Conservation (phyloP, 2,888 invertebrate species). For the Apotomis capreana region DNA sequence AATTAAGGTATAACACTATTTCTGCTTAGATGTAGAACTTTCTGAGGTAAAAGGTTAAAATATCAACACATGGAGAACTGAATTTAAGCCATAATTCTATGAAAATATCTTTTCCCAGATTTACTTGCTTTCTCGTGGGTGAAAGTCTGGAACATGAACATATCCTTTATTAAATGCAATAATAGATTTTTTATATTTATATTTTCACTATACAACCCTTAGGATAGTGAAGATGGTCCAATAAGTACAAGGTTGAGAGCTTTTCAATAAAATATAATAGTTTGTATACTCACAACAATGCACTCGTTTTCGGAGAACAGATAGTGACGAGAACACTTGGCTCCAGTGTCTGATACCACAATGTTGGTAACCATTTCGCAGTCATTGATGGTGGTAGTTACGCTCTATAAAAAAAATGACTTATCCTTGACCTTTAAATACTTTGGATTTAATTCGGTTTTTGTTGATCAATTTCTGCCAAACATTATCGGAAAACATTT, state of each 20-base stretch:
- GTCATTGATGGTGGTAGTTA: conserved; percentile 79
- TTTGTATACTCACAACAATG: conserved; percentile 63
- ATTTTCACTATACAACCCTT: too few species aligned
- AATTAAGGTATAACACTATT: too few species aligned
- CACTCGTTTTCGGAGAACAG: conserved; percentile 72
- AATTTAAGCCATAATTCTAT: conserved; percentile 59
- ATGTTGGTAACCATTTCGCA: conserved; percentile 73
- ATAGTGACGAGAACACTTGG: conserved; percentile 69
- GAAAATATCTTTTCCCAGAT: conserved; percentile 81
- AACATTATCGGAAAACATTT: too few species aligned
- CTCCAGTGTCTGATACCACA: conserved; percentile 64
- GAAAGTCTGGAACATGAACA: conserved; percentile 74
- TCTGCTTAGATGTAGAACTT: too few species aligned
- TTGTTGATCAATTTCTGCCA: too few species aligned
- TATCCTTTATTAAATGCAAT: conserved; percentile 43
- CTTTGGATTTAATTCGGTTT: too few species aligned
- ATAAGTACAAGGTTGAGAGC: too few species aligned
- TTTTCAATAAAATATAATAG: too few species aligned
- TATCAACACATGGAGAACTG: background rate
- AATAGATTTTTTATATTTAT: too few species aligned
- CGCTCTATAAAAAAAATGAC: conserved; percentile 72
- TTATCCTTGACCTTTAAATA: too few species aligned
- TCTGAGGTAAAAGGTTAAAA: background rate
- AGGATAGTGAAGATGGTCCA: too few species aligned
- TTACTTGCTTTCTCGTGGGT: conserved; percentile 80